Percentiles rank a stretch among this genome's conserved stretches.
Evolutionary conservation across 2,888 invertebrate genomes (phyloP).

Genomic region (Sabatieria punctata): DNA sequence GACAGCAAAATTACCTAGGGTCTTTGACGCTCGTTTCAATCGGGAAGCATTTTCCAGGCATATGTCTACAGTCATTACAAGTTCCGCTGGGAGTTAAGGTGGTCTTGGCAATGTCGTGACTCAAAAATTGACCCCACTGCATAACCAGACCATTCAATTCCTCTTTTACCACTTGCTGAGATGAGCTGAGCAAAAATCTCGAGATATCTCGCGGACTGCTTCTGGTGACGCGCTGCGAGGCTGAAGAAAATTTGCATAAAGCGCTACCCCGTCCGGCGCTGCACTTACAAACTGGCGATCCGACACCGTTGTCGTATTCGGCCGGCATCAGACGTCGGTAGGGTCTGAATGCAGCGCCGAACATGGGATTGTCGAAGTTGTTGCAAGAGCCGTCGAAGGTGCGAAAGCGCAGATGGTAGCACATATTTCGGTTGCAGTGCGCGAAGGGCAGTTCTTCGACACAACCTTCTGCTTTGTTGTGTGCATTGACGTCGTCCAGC

Average conservation of each 20-base stretch:
- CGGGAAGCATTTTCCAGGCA: constrained; percentile 26
- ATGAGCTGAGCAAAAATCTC: constrained; percentile 22
- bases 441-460: constrained; percentile 26
- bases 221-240: constrained; percentile 11
- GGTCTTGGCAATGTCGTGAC: constrained; percentile 13
- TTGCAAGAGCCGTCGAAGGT: constrained; percentile 86
- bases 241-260: background rate
- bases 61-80: constrained; percentile 26
- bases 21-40: constrained; percentile 22
- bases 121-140: constrained; percentile 13
- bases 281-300: constrained; percentile 20
- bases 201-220: constrained; percentile 25
- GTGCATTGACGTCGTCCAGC: constrained; percentile 20
- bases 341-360: constrained; percentile 77
- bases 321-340: constrained; percentile 19
- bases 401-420: constrained; percentile 45
- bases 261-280: background rate
- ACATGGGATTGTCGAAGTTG: constrained; percentile 68
- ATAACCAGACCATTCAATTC: constrained; percentile 8
- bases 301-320: constrained; percentile 25
- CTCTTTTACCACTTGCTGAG: constrained; percentile 22
- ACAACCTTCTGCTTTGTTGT: constrained; percentile 27
- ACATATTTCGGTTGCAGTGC: constrained; percentile 25
- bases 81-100: constrained; percentile 22
- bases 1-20: constrained; percentile 6